A percentile compares a stretch with the other conserved stretches of the same genome.
These are phyloP conservation scores for Vicugna pacos DNA, from an alignment of 2,113 vertebrate species.

Conservation along the genomic window DNA sequence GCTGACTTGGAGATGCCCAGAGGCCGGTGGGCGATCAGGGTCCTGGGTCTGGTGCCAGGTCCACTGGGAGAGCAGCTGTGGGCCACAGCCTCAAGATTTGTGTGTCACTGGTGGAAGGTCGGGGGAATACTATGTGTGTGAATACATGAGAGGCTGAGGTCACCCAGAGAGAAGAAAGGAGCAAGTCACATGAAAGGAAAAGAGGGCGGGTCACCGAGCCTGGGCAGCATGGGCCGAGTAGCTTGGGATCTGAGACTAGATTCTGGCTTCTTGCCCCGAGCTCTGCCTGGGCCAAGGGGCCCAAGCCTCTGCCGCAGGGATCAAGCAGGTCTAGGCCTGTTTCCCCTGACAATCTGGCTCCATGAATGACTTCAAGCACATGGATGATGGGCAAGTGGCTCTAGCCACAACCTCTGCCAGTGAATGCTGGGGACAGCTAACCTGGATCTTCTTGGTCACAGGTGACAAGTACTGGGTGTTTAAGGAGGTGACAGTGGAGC, in stretches of 20 bases:
- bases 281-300: not conserved
- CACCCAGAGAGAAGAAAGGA: not conserved
- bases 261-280: not conserved
- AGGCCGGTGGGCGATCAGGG: not conserved
- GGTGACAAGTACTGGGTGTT: conserved; percentile 99
- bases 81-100: not conserved
- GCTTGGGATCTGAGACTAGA: not conserved
- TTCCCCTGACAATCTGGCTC: not conserved
- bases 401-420: not conserved
- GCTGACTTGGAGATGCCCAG: not conserved
- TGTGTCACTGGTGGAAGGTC: not conserved
- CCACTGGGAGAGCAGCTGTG: not conserved
- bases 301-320: not conserved
- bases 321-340: not conserved
- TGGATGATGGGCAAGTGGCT: not conserved
- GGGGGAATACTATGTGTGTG: not conserved
- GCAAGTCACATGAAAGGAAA: not conserved
- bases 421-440: not conserved
- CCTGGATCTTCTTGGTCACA: conserved; percentile 73
- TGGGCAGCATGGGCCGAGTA: not conserved
- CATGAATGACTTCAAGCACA: too few relatives aligned
- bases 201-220: not conserved
- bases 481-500: conserved; percentile 96
- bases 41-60: not conserved
- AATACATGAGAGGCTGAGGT: not conserved